phyloP scores from a whole-genome alignment of 2,888 invertebrate species.

The Brachypalpus laphriformis region DNA sequence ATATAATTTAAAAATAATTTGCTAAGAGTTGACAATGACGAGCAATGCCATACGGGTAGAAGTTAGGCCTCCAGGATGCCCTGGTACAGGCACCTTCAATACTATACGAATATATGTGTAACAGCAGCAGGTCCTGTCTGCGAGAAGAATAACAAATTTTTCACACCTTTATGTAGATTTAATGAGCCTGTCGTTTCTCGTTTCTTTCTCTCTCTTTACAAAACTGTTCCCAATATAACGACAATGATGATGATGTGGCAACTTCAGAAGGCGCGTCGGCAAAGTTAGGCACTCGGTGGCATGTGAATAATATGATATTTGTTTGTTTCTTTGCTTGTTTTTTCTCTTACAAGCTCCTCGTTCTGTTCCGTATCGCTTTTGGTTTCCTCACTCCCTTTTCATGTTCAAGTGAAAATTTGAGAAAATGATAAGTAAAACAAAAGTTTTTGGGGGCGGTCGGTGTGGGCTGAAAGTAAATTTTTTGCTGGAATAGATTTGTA shows the following conservation, averaged over 20 bases:
- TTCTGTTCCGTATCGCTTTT: conserved; percentile 1
- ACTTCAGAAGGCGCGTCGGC: not conserved
- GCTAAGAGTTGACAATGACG: conserved; percentile 46
- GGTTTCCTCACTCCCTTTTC: conserved; percentile 6
- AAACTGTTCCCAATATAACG: conserved; percentile 30
- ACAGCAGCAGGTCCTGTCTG: conserved; percentile 19
- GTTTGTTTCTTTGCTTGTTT: not conserved
- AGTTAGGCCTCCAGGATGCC: not conserved
- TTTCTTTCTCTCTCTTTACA: not conserved
- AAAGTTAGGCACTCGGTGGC: conserved; percentile 35
- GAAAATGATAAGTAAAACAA: conserved; percentile 38
- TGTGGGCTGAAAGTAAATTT: not conserved
- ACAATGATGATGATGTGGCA: conserved; percentile 49
- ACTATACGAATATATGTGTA: not conserved
- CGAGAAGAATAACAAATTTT: conserved; percentile 61
- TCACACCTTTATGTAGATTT: conserved; percentile 68
- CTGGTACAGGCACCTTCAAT: not conserved
- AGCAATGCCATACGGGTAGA: conserved; percentile 14
- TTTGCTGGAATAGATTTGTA: not conserved
- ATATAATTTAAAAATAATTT: conserved; percentile 50
- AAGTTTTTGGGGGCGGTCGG: conserved; percentile 16
- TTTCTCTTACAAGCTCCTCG: not conserved
- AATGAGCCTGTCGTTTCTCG: conserved; percentile 49
- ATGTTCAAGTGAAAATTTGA: conserved; percentile 50
- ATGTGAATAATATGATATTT: conserved; percentile 31